phyloP scores from a whole-genome alignment of 1,140 invertebrate species.

The Drosophila erecta region DNA sequence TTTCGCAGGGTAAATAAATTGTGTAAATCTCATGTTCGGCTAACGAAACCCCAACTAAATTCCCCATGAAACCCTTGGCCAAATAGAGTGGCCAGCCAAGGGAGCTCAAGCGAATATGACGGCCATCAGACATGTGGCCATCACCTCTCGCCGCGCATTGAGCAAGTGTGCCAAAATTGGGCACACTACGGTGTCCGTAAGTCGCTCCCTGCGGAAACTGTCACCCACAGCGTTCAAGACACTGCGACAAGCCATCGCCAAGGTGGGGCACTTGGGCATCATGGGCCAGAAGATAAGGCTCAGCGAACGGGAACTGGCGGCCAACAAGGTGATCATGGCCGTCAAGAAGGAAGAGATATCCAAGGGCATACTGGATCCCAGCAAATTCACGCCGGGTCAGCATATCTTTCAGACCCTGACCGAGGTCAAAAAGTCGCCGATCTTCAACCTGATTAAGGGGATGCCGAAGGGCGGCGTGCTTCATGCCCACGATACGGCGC shows the following conservation, averaged over 20 bases:
- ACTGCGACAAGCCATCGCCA: constrained; percentile 26
- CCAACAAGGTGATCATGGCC: constrained; percentile 53
- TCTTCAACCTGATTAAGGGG: constrained; percentile 88
- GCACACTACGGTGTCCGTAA: constrained; percentile 30
- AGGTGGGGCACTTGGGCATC: constrained; percentile 14
- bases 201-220: constrained; percentile 28
- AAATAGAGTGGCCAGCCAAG: not conserved
- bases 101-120: not conserved
- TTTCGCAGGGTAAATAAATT: constrained; percentile 40
- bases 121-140: not conserved
- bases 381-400: constrained; percentile 48
- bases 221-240: constrained; percentile 33
- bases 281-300: constrained; percentile 36
- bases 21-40: constrained; percentile 29
- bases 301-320: constrained; percentile 34
- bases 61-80: not conserved
- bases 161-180: not conserved
- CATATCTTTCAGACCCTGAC: constrained; percentile 88
- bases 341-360: constrained; percentile 35
- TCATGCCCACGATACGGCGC: constrained; percentile 89
- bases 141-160: not conserved
- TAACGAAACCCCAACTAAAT: constrained; percentile 16
- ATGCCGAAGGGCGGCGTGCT: constrained; percentile 90
- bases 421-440: constrained; percentile 87
- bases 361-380: constrained; percentile 44